Evolutionary conservation across 2,797 vertebrate genomes (phyloP).

Genomic region (Trematomus bernacchii): DNA sequence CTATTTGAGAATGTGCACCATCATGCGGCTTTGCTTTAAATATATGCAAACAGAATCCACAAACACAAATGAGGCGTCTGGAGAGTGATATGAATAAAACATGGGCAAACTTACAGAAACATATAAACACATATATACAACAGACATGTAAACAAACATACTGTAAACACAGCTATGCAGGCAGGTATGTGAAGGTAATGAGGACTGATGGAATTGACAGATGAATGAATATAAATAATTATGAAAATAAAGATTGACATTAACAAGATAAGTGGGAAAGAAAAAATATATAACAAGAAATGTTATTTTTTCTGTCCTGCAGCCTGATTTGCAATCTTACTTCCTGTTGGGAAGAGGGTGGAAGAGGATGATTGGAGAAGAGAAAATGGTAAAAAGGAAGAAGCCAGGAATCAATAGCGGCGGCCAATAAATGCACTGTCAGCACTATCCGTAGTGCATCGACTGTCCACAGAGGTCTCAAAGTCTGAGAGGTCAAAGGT

Average conservation of each 20-base stretch:
- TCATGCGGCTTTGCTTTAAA: constrained; percentile 56
- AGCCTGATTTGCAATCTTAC: constrained; percentile 54
- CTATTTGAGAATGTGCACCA: constrained; percentile 52
- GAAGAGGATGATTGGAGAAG: constrained; percentile 62
- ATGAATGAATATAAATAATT: not conserved
- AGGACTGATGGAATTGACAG: not conserved
- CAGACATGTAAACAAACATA: constrained; percentile 33
- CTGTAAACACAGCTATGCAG: constrained; percentile 15
- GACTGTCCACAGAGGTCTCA: constrained; percentile 89
- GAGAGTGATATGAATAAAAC: constrained; percentile 70
- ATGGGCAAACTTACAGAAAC: constrained; percentile 55
- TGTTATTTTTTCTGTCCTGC: constrained; percentile 11
- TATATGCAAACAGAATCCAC: constrained; percentile 53
- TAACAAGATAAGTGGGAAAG: not conserved
- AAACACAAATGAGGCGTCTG: constrained; percentile 65
- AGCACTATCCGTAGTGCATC: constrained; percentile 87
- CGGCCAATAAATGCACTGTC: constrained; percentile 84
- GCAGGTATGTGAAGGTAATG: constrained; percentile 1
- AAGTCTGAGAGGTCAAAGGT: constrained; percentile 82
- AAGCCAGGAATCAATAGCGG: constrained; percentile 80
- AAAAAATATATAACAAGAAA: not conserved
- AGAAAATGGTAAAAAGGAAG: constrained; percentile 56
- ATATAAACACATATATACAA: constrained; percentile 46
- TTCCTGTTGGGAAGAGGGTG: constrained; percentile 64
- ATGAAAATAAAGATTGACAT: constrained; percentile 8